Evolutionary conservation across 2,113 vertebrate genomes (phyloP).

Genomic region (Paraplagusia blochii): DNA sequence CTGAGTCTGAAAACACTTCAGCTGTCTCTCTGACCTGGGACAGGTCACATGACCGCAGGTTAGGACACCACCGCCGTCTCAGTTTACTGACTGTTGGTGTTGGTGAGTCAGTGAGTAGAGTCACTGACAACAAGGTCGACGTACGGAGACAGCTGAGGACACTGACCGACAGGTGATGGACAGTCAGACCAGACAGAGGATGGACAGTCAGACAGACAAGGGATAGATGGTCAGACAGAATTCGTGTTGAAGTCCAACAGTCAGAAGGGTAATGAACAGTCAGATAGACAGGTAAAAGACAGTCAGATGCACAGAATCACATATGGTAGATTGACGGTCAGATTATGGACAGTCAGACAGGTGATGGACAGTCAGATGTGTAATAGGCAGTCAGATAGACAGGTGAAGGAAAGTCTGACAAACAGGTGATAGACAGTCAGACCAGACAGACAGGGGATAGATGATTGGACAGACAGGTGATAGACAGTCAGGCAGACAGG

Average conservation of each 20-base stretch:
- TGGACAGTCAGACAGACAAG: constrained; percentile 5
- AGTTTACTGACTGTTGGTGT: constrained; percentile 69
- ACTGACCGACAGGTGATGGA: constrained; percentile 38
- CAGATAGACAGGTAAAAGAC: too few species aligned
- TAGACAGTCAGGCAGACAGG: too few species aligned
- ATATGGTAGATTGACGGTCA: too few species aligned
- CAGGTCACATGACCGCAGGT: constrained; percentile 52
- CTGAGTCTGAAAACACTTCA: constrained; percentile 39
- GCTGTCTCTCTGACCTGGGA: constrained; percentile 64
- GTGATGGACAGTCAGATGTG: neutral
- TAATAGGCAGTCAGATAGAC: too few species aligned
- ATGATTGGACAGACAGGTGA: neutral
- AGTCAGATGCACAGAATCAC: too few species aligned
- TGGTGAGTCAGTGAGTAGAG: constrained; percentile 39
- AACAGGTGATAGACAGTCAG: neutral
- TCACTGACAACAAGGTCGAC: constrained; percentile 49
- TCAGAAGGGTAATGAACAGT: neutral
- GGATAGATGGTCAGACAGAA: neutral
- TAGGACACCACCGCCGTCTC: constrained; percentile 66
- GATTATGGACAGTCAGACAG: neutral
- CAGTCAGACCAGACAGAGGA: constrained; percentile 16
- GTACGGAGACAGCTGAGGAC: constrained; percentile 66
- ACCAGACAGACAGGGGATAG: neutral
- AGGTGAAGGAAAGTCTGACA: too few species aligned
- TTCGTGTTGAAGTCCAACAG: too few species aligned